phyloP scores from a whole-genome alignment of 2,888 invertebrate species.

The Archaeoteleia sp. region DNA sequence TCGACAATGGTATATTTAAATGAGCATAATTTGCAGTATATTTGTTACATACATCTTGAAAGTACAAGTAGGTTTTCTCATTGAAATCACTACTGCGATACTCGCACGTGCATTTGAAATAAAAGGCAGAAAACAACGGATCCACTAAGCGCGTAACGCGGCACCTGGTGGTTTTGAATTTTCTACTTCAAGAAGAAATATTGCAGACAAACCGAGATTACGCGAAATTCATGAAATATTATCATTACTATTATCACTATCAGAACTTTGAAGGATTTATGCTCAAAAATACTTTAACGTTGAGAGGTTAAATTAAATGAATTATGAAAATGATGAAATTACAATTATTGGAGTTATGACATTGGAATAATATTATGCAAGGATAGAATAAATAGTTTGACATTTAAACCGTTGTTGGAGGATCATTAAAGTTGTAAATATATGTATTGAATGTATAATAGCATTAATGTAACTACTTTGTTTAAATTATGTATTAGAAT shows the following conservation, averaged over 20 bases:
- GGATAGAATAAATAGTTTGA: no score
- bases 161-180: conserved; percentile 26
- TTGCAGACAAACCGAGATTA: conserved; percentile 20
- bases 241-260: conserved; percentile 15
- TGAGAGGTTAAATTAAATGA: no score
- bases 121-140: conserved; percentile 23
- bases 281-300: not conserved
- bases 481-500: no score
- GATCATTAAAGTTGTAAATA: no score
- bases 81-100: conserved; percentile 16
- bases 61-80: conserved; percentile 11
- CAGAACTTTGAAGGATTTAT: not conserved
- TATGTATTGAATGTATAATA: no score
- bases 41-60: conserved; percentile 3
- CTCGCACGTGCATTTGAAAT: conserved; percentile 14
- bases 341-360: no score
- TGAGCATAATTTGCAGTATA: conserved; percentile 9
- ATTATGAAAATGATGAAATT: no score
- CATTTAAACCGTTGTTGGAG: no score
- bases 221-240: conserved; percentile 21
- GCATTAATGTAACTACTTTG: no score
- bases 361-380: no score
- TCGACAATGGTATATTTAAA: conserved; percentile 10
- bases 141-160: conserved; percentile 13
- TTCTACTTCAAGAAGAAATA: conserved; percentile 27